Evolutionary conservation across 2,113 vertebrate species (phyloP).

Genomic region (Oncorhynchus kisutch): DNA sequence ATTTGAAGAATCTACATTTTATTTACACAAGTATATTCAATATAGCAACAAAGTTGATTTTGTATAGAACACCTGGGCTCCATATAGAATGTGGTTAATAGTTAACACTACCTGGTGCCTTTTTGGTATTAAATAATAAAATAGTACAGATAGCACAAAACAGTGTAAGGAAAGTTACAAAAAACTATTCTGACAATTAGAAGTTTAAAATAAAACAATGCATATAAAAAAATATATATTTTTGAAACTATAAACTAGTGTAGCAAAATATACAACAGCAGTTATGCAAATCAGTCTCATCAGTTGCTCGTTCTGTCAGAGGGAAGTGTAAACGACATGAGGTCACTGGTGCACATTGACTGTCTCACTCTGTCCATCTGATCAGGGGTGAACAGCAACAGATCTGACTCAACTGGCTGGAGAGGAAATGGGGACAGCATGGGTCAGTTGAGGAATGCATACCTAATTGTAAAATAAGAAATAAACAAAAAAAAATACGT

Average conservation of each 20-base stretch:
- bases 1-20: too few relatives aligned
- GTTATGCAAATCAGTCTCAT: too few relatives aligned
- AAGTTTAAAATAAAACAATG: not conserved
- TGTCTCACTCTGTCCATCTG: slow-evolving; percentile 57
- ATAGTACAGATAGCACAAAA: not conserved
- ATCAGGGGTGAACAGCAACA: slow-evolving; percentile 71
- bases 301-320: not conserved
- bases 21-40: too few relatives aligned
- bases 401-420: slow-evolving; percentile 39
- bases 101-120: too few relatives aligned
- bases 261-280: too few relatives aligned
- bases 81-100: too few relatives aligned
- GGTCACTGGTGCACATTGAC: slow-evolving; percentile 69
- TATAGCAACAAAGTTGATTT: too few relatives aligned
- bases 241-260: too few relatives aligned
- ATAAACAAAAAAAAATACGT: too few relatives aligned
- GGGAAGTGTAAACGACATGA: slow-evolving; percentile 74
- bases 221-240: too few relatives aligned
- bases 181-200: not conserved
- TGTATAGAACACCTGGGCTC: too few relatives aligned
- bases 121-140: too few relatives aligned
- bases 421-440: not conserved
- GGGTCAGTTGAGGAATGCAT: not conserved
- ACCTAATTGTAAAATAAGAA: not conserved
- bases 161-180: not conserved